These are phyloP conservation scores for Drosophila pegasa DNA, from an alignment of 2,888 invertebrate genomes.

Conservation along the genomic window DNA sequence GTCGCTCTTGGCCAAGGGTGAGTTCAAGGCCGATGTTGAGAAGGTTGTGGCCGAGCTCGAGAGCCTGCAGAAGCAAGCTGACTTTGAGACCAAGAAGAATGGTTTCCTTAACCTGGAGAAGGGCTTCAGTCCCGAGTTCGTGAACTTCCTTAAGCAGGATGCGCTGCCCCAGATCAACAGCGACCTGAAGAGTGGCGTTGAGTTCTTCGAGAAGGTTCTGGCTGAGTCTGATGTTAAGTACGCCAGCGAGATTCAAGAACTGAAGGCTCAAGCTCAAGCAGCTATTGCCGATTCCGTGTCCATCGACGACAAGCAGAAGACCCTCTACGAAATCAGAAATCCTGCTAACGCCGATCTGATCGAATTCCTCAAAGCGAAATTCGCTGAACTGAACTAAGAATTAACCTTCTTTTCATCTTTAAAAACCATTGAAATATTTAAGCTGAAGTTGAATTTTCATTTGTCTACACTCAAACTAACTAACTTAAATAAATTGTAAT, in stretches of 20 bases:
- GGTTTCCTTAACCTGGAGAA: constrained; percentile 59
- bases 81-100: constrained; percentile 63
- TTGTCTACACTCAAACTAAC: constrained; percentile 23
- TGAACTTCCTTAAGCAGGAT: constrained; percentile 60
- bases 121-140: constrained; percentile 60
- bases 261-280: constrained; percentile 61
- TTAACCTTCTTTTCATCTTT: background rate
- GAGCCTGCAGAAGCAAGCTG: constrained; percentile 49
- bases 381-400: constrained; percentile 60
- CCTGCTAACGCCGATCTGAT: constrained; percentile 59
- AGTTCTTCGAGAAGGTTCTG: constrained; percentile 68
- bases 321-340: constrained; percentile 64
- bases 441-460: constrained; percentile 36
- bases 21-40: constrained; percentile 61
- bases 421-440: background rate
- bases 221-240: constrained; percentile 48
- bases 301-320: constrained; percentile 69
- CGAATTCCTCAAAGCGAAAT: constrained; percentile 69
- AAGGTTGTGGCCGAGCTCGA: constrained; percentile 56
- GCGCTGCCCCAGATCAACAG: constrained; percentile 61
- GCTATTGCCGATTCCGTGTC: constrained; percentile 55
- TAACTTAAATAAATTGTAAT: constrained; percentile 20
- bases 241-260: constrained; percentile 57
- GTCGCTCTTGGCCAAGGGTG: constrained; percentile 36
- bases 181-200: constrained; percentile 59